Evolutionary conservation across 2,888 invertebrate species (phyloP).

Genomic region (Hemaris fuciformis): DNA sequence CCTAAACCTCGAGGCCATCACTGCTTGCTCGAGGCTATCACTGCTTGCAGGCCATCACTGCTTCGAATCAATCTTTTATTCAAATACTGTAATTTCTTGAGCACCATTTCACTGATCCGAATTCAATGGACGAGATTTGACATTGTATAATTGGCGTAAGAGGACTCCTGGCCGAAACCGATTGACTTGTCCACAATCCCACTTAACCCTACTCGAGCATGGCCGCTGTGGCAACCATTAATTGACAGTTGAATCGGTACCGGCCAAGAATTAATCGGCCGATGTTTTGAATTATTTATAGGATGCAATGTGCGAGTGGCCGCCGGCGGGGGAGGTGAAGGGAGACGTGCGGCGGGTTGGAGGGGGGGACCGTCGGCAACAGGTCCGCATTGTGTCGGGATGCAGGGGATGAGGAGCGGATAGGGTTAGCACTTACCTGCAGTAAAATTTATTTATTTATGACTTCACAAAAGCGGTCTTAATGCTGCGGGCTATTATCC

Average conservation of each 20-base stretch:
- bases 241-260: constrained; percentile 78
- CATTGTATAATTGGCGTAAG: not conserved
- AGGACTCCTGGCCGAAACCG: constrained; percentile 3
- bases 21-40: too few relatives aligned
- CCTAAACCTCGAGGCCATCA: too few relatives aligned
- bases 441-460: not conserved
- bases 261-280: constrained; percentile 73
- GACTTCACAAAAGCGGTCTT: not conserved
- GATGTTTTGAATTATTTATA: constrained; percentile 75
- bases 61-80: too few relatives aligned
- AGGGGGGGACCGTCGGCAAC: constrained; percentile 46
- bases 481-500: too few relatives aligned
- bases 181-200: constrained; percentile 10
- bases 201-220: constrained; percentile 22
- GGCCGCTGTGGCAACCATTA: constrained; percentile 49
- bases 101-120: not conserved
- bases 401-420: constrained; percentile 58
- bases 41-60: too few relatives aligned
- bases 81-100: too few relatives aligned
- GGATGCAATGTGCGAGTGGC: constrained; percentile 52
- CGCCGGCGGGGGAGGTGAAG: constrained; percentile 21
- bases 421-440: constrained; percentile 44
- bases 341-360: constrained; percentile 26
- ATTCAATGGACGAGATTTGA: not conserved
- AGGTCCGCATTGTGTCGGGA: constrained; percentile 75